Percentiles rank a stretch among this genome's conserved stretches.
phyloP scores from a whole-genome alignment of 2,797 vertebrate species.

The Tapera naevia region DNA sequence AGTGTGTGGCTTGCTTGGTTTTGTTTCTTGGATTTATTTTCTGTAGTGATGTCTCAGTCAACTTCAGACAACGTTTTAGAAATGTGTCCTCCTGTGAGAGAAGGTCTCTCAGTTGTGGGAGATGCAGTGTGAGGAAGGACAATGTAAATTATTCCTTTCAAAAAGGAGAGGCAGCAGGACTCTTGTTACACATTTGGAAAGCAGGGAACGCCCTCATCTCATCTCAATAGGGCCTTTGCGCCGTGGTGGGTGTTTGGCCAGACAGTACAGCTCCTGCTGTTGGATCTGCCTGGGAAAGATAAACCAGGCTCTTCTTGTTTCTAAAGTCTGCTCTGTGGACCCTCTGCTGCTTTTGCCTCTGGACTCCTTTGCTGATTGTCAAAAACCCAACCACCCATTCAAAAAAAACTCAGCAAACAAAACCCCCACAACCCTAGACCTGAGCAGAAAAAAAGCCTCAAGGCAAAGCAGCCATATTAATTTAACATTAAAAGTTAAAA shows the following conservation, averaged over 20 bases:
- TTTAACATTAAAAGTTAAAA: background rate
- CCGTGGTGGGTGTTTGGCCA: background rate
- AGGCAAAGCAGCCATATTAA: background rate
- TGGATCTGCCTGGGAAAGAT: background rate
- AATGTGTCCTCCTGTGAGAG: background rate
- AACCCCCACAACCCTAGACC: background rate
- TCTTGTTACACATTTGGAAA: accelerated
- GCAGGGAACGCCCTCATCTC: background rate
- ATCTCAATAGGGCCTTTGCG: background rate
- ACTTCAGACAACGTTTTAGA: background rate
- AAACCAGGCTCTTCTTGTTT: background rate
- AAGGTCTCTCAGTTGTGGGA: background rate
- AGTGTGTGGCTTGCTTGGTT: background rate
- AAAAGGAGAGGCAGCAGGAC: background rate
- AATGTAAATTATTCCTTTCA: background rate
- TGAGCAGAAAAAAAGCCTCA: background rate
- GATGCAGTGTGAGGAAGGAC: background rate
- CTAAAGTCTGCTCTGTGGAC: background rate
- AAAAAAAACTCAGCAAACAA: too few species aligned
- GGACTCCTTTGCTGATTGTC: background rate
- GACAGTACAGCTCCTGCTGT: background rate
- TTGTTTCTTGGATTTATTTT: background rate
- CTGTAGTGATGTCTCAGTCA: background rate
- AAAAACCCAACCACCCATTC: background rate
- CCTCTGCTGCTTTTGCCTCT: background rate